Evolutionary conservation across 2,888 invertebrate species (phyloP), one percentile per base, ranked within the genome.

Genomic region (Epicampocera succincta): DNA sequence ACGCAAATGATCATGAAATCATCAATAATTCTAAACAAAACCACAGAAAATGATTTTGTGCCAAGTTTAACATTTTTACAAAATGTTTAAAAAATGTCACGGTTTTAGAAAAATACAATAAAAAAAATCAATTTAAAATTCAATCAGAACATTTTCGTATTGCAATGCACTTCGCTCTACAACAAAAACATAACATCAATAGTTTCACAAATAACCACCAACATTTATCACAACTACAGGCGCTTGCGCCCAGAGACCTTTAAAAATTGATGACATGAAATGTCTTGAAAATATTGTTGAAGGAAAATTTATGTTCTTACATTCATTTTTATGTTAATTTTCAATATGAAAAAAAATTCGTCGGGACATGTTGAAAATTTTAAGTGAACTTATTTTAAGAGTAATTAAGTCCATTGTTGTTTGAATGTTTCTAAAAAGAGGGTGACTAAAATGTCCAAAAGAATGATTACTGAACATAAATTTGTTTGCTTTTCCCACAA

Each of bases 21-120:
- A 74, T 63, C 63, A 72, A 29, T 42, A 61, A 61, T 61, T 71
- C 48, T 15, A 61, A 61, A 42, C 50, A 71, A 17, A 66, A 42
- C 21, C 21, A 40, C 29, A 38, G 46, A 38, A 46, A 42, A 1
- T 29, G 9, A 11, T 54, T 2, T 50, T 42, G 50, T 52, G 50
- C 48, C 48, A 72, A 52, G 29, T 61, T 72, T 52, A 0, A 54
- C 63, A 44, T 54, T 54, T 21, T 29, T 6, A n/a, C 25, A 17
- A 42, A 17, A 38, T 25, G 5, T 48, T 2, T 1, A 50, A 5
- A 72, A 48, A 44, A 52, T 44, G 58, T 50, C 50, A 71, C 25
- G 44, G 17, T 38, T 46, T 69, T 1, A 38, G 33, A 29, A 17
- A 46, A n/a, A 29, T 12, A 46, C 13, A 19, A 48, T 46, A 48